phyloP scores from a whole-genome alignment of 2,888 invertebrate species.

The Drosophila trichaetosa region DNA sequence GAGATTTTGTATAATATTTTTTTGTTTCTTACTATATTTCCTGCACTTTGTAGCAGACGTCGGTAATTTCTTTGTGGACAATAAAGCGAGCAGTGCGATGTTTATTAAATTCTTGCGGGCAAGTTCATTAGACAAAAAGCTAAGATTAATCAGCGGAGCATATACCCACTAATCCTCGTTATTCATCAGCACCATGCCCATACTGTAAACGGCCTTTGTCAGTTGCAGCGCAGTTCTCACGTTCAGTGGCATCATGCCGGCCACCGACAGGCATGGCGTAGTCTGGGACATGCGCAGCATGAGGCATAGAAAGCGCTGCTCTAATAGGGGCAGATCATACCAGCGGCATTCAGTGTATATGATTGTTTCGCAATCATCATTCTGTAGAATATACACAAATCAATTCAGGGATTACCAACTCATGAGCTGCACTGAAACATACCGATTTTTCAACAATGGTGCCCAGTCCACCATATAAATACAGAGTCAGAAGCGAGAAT shows the following conservation, averaged over 20 bases:
- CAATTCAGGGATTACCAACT: background rate
- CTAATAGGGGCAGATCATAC: slow-evolving; percentile 56
- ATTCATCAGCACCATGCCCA: slow-evolving; percentile 48
- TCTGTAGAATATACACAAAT: slow-evolving; percentile 35
- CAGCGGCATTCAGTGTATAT: slow-evolving; percentile 65
- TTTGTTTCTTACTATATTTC: slow-evolving; percentile 50
- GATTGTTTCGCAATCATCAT: slow-evolving; percentile 48
- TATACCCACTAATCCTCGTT: slow-evolving; percentile 10
- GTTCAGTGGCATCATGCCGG: slow-evolving; percentile 58
- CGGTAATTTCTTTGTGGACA: slow-evolving; percentile 59
- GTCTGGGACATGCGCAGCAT: slow-evolving; percentile 66
- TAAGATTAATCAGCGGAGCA: slow-evolving; percentile 67
- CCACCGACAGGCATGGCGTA: slow-evolving; percentile 45
- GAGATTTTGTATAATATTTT: background rate
- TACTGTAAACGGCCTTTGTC: slow-evolving; percentile 46
- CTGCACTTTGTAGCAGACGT: slow-evolving; percentile 39
- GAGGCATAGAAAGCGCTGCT: slow-evolving; percentile 57
- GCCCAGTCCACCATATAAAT: slow-evolving; percentile 61
- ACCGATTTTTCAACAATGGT: slow-evolving; percentile 59
- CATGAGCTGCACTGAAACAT: slow-evolving; percentile 1
- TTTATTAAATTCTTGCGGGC: slow-evolving; percentile 74
- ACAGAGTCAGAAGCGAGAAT: slow-evolving; percentile 43
- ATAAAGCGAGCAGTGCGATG: slow-evolving; percentile 54
- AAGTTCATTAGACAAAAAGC: slow-evolving; percentile 79
- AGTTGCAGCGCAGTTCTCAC: slow-evolving; percentile 62